Base-by-base conservation (phyloP, 2,113 vertebrate genomes). In the Actinemys pallida region DNA sequence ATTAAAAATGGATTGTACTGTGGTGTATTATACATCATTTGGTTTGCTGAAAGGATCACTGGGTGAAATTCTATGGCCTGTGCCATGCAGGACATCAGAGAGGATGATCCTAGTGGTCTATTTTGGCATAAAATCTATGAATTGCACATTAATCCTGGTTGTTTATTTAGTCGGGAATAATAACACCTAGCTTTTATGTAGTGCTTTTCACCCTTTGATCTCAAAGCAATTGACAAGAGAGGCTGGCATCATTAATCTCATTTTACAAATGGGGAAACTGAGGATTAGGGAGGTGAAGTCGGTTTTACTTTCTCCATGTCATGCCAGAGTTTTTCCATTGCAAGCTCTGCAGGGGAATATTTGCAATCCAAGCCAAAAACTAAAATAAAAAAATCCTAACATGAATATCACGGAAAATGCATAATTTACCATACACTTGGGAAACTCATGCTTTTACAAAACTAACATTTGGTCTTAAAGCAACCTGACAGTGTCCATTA, bases 21-120 rank as follows among this genome's bases (percentile, higher is more conserved):
- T 4, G 7, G 3, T 27, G 49, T 8, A 1, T 7, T 54, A 16
- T 13, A 13, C 52, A 3, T 3, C 75, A 22, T 82, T 3, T 82
- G 8, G 31, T 2, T 8, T 52, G 19, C 4, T 22, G 42, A 25
- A 78, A 24, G 42, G 24, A 27, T 45, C 72, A 76, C 11, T 25
- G 10, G 72, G 10, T 76, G 24, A 45, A 76, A 27, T 78, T 45
- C 42, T 78, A 13, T 78, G 75, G 19, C 8, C 87, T 7, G 27
- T 57, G 11, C 42, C 19, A 4, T 85, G 29, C 27, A 12, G 78
- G 50, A n/a, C 2, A 22, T 82, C 3, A 45, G 6, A 50, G 69
- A 27, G 22, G 8, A 10, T 6, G 16, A 42, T 29, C 1, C 0
- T 1, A 62, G 22, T 17, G 47, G 19, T 13, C 22, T 3, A 0